Conservation (phyloP, 2,888 invertebrate species). For the Monopis laevigella region DNA sequence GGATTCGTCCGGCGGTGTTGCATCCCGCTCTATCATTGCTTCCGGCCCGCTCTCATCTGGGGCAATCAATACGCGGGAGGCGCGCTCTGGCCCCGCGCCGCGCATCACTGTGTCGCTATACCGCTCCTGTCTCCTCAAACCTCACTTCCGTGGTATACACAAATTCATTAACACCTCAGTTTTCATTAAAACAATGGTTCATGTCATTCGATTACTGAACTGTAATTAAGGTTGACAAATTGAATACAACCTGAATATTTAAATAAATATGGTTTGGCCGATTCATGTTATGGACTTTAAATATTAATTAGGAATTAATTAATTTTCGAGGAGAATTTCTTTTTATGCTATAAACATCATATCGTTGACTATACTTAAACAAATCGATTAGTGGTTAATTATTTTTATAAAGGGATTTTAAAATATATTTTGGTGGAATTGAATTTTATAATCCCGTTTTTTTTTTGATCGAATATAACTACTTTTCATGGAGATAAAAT, state of each 20-base stretch:
- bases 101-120: constrained; percentile 40
- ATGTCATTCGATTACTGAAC: neutral
- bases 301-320: too few species aligned
- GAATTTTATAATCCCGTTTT: too few species aligned
- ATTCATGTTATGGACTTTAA: too few species aligned
- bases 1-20: constrained; percentile 58
- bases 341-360: too few species aligned
- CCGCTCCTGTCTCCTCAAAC: constrained; percentile 34
- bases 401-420: too few species aligned
- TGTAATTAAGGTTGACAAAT: constrained; percentile 4
- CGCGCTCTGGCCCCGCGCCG: constrained; percentile 31
- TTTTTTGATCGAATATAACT: too few species aligned
- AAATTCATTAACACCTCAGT: constrained; percentile 11
- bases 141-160: constrained; percentile 6
- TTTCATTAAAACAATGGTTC: constrained; percentile 10
- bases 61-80: constrained; percentile 69
- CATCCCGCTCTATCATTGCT: constrained; percentile 65
- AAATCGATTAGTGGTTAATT: too few species aligned
- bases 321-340: too few species aligned
- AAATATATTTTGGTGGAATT: too few species aligned
- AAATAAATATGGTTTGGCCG: too few species aligned
- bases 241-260: neutral
- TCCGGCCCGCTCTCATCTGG: constrained; percentile 70
- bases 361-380: too few species aligned
- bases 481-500: too few species aligned